These are phyloP conservation scores for Amblyopsis rosae DNA, from an alignment of 2,113 vertebrate species.

Conservation along the genomic window DNA sequence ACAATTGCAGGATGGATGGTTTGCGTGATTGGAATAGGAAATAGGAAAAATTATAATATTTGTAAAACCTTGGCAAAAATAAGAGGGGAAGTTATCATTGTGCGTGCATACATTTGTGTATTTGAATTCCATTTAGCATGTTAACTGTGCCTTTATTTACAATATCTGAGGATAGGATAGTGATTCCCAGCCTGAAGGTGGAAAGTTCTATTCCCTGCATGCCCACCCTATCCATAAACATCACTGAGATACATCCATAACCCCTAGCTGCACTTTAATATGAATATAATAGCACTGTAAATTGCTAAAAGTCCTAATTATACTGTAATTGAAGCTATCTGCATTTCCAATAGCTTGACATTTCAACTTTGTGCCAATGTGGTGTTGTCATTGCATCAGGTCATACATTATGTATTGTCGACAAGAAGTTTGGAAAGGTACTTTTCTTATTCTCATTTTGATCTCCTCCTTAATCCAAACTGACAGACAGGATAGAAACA, in stretches of 20 bases:
- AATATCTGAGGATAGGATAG: too few species aligned
- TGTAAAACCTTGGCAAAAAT: too few species aligned
- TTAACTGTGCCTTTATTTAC: background rate
- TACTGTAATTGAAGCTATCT: background rate
- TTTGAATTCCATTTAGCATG: background rate
- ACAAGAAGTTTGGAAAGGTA: constrained; percentile 4
- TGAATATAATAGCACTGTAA: too few species aligned
- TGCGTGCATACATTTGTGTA: background rate
- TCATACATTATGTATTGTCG: constrained; percentile 7
- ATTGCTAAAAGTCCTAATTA: too few species aligned
- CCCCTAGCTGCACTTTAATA: too few species aligned
- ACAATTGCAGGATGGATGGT: constrained; percentile 28
- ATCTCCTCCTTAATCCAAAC: constrained; percentile 17
- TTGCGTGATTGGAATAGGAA: background rate
- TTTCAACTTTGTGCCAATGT: constrained; percentile 12
- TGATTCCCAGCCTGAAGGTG: too few species aligned
- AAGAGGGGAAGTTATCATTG: background rate
- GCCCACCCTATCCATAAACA: too few species aligned
- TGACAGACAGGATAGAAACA: constrained; percentile 8
- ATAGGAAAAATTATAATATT: background rate
- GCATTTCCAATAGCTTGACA: constrained; percentile 4
- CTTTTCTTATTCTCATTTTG: background rate
- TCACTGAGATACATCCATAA: too few species aligned
- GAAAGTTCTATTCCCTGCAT: too few species aligned
- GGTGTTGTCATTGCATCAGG: constrained; percentile 22